A percentile compares a stretch with the other conserved stretches of the same genome.
These are phyloP conservation scores for Troides aeacus DNA, from an alignment of 2,888 invertebrate genomes.

Conservation along the genomic window DNA sequence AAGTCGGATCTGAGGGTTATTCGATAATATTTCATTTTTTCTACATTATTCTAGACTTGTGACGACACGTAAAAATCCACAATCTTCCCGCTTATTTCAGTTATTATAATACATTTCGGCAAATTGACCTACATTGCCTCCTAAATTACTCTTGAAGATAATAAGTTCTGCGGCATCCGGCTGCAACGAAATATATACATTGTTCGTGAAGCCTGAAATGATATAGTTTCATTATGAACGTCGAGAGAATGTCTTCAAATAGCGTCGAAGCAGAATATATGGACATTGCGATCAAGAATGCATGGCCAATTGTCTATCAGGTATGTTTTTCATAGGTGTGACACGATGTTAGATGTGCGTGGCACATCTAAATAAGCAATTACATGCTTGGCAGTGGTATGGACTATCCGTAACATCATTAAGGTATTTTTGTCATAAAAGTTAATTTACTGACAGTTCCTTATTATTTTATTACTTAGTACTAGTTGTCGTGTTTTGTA, in stretches of 20 bases:
- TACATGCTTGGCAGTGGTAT: background rate
- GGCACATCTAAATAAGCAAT: conserved; percentile 41
- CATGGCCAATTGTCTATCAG: conserved; percentile 87
- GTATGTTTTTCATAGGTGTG: conserved; percentile 67
- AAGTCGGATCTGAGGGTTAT: background rate
- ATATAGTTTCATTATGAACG: conserved; percentile 46
- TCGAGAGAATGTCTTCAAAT: conserved; percentile 48
- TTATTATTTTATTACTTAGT: background rate
- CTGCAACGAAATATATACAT: conserved; percentile 40
- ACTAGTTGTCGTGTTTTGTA: background rate
- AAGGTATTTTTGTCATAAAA: background rate
- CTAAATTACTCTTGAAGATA: conserved; percentile 28
- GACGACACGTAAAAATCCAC: conserved; percentile 2
- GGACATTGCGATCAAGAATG: conserved; percentile 84
- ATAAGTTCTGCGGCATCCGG: conserved; percentile 47
- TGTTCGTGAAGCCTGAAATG: conserved; percentile 47
- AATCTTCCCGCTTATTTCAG: background rate
- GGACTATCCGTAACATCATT: background rate
- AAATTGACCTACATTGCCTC: background rate
- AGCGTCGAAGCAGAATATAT: conserved; percentile 85
- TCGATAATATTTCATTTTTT: conserved; percentile 12
- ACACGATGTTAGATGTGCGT: conserved; percentile 48
- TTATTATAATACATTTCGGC: conserved; percentile 1
- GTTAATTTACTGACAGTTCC: background rate
- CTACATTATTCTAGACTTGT: conserved; percentile 10